Percentiles rank a stretch among this genome's conserved stretches.
Conservation (phyloP, 2,113 vertebrate species). For the Cyrtonyx montezumae region DNA sequence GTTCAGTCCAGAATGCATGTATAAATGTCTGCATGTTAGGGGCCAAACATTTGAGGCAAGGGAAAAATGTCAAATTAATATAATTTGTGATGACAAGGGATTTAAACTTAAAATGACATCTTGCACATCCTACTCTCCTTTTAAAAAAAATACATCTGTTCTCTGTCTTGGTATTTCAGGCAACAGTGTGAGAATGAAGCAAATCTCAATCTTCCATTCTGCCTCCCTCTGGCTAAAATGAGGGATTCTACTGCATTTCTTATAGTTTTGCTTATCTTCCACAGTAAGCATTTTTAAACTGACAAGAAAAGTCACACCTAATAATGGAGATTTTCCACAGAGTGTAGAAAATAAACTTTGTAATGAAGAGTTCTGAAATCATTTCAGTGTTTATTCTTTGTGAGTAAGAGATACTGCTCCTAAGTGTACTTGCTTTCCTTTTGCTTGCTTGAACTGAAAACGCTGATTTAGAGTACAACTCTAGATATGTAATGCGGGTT, state of each 20-base stretch:
- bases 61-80: neutral
- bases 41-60: neutral
- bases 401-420: neutral
- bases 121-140: neutral
- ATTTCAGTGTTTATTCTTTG: neutral
- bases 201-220: neutral
- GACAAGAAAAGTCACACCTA: neutral
- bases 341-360: neutral
- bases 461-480: neutral
- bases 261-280: neutral
- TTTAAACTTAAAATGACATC: neutral
- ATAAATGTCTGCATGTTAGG: fast-evolving
- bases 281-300: neutral
- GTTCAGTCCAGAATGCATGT: neutral
- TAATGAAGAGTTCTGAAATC: neutral
- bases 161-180: neutral
- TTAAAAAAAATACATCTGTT: neutral
- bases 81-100: neutral
- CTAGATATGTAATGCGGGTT: neutral
- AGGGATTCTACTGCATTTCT: neutral
- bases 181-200: neutral
- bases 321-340: neutral
- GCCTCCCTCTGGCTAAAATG: neutral
- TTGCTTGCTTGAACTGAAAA: neutral
- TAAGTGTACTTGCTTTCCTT: neutral